These are phyloP conservation scores for Rhysida immarginata DNA, from an alignment of 1,140 invertebrate genomes.

Conservation along the genomic window DNA sequence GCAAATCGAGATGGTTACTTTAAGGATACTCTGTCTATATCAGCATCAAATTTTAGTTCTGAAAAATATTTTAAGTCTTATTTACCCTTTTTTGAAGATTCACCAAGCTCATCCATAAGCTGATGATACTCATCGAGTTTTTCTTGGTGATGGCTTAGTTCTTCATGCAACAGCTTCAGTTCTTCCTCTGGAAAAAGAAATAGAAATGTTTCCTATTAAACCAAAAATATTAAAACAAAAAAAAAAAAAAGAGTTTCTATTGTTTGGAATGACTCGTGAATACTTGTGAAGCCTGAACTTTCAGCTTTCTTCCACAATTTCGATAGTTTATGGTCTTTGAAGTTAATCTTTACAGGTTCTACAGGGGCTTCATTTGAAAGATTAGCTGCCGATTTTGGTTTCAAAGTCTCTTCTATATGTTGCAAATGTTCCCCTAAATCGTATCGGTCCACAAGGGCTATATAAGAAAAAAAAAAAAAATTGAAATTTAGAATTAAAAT, in stretches of 20 bases:
- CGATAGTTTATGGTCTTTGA: slow-evolving; percentile 79
- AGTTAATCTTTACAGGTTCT: slow-evolving; percentile 52
- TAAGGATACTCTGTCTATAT: too few relatives aligned
- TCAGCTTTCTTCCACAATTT: slow-evolving; percentile 81
- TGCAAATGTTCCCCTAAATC: slow-evolving; percentile 63
- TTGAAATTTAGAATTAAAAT: not conserved
- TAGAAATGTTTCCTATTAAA: too few relatives aligned
- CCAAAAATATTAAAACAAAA: not conserved
- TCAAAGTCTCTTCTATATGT: slow-evolving; percentile 42
- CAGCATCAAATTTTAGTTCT: too few relatives aligned
- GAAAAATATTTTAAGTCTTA: too few relatives aligned
- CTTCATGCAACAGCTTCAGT: slow-evolving; percentile 64
- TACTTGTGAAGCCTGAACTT: slow-evolving; percentile 48
- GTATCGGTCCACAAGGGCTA: slow-evolving; percentile 64
- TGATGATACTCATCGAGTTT: slow-evolving; percentile 80
- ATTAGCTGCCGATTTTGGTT: slow-evolving; percentile 32
- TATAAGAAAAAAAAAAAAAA: slow-evolving; percentile 9
- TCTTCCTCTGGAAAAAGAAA: slow-evolving; percentile 43
- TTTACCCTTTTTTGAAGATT: slow-evolving; percentile 10
- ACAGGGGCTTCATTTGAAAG: slow-evolving; percentile 41
- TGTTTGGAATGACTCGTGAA: slow-evolving; percentile 2
- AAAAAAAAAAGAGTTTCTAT: not conserved
- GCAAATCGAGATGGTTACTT: too few relatives aligned
- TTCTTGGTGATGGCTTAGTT: slow-evolving; percentile 81
- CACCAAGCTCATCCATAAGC: slow-evolving; percentile 42